These are phyloP conservation scores for Aulostomus chinensis DNA, from an alignment of 2,797 vertebrate genomes.

Conservation along the genomic window DNA sequence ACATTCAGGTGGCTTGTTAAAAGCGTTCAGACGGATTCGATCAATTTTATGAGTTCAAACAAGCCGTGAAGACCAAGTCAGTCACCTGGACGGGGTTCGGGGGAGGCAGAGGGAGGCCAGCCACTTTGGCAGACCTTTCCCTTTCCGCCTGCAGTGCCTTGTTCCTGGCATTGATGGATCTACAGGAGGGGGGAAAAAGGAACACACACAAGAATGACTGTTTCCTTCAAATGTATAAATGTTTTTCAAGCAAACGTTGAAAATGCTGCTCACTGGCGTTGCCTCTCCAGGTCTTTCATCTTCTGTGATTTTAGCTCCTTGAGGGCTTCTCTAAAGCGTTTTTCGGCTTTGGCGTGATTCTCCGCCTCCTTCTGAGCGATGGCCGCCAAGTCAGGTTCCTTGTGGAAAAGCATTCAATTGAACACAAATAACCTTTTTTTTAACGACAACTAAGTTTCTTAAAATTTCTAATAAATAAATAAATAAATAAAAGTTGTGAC, in stretches of 20 bases:
- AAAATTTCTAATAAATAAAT: too few relatives aligned
- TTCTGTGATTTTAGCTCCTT: constrained; percentile 85
- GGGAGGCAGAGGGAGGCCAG: constrained; percentile 83
- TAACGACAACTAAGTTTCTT: too few relatives aligned
- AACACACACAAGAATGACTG: background rate
- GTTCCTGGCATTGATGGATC: constrained; percentile 82
- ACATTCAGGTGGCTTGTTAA: background rate
- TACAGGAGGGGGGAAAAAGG: constrained; percentile 10
- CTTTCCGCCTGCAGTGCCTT: constrained; percentile 87
- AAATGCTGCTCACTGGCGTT: constrained; percentile 74
- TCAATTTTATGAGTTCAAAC: too few relatives aligned
- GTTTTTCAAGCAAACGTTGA: background rate
- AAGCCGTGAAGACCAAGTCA: too few relatives aligned
- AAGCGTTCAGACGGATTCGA: too few relatives aligned
- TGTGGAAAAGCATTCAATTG: background rate
- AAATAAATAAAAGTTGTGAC: too few relatives aligned
- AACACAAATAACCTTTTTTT: too few relatives aligned
- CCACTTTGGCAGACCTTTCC: constrained; percentile 86
- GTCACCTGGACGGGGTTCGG: constrained; percentile 84
- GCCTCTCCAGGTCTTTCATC: constrained; percentile 75
- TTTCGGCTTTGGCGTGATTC: constrained; percentile 83
- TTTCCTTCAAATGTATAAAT: background rate
- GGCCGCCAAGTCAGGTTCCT: constrained; percentile 87
- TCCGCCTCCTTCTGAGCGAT: constrained; percentile 77
- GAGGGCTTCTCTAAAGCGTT: constrained; percentile 86